Base-by-base conservation (phyloP, 2,113 vertebrate species). In the Passer montanus region DNA sequence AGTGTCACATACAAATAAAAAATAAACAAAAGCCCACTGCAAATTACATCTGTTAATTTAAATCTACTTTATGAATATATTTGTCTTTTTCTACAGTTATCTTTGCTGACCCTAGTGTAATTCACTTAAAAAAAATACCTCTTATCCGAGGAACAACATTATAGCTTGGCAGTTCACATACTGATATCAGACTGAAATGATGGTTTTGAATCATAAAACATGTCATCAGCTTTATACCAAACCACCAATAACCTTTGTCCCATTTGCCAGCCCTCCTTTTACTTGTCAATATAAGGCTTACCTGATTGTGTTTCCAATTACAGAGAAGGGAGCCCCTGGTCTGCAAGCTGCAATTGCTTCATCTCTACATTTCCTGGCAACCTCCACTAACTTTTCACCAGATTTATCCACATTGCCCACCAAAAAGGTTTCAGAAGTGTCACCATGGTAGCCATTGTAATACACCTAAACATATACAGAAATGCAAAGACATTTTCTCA, bases 261-360 rank as follows among this genome's bases (percentile, higher is more conserved):
- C 98, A 98, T 97, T 98, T 98, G 98, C 98, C 98, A 98, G 96
- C 98, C 97, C 95, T 97, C 98, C 98, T 97, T 97, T 98, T 97
- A 98, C 96, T 98, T 98, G 98, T 98, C 98, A 97, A 95, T 98
- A 96, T 90, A 97, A 96, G 98, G 97, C 98, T 98, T 98, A 98
- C 99, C 99, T 99, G 97, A 99, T 98, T 98, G 98, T 98, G 98
- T 99, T 99, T 98, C 99, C 99, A 98, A 99, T 99, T 96, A 99
- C 98, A 97, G 98, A 99, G 94, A 99, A 98, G 73, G 98, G 98
- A 96, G 98, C 97, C 97, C 98, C 98, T 15, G 98, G 99, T 97
- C 97, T 98, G 98, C 99, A 99, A 69, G 97, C 98, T 82, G 98
- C 98, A 90, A 99, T 99, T 88, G 99, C 99, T 97, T 99, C 98